phyloP scores from a whole-genome alignment of 2,113 vertebrate genomes.

The Marmota monax region DNA sequence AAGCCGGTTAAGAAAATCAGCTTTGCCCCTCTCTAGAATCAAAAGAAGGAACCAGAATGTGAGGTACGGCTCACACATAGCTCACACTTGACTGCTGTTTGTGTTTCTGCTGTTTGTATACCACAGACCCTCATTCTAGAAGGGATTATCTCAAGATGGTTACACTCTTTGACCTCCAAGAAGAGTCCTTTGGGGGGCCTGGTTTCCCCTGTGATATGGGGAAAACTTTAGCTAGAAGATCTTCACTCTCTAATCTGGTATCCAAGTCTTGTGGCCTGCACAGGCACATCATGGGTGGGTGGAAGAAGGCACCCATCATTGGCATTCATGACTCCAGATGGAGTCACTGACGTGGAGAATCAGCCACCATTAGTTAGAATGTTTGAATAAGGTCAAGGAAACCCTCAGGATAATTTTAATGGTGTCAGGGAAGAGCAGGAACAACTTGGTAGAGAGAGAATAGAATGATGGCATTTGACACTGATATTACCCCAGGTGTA shows the following conservation, averaged over 20 bases:
- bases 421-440: neutral
- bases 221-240: neutral
- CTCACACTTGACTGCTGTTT: neutral
- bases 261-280: neutral
- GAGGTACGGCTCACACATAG: neutral
- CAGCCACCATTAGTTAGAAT: neutral
- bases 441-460: neutral
- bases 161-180: neutral
- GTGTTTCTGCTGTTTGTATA: too few relatives aligned
- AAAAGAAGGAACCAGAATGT: neutral
- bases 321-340: neutral
- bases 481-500: neutral
- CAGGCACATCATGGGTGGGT: neutral
- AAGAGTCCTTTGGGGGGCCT: neutral
- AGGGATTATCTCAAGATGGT: neutral
- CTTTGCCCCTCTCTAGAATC: neutral
- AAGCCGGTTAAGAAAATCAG: neutral
- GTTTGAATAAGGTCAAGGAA: neutral
- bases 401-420: neutral
- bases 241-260: neutral
- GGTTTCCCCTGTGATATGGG: neutral
- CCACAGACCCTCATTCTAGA: neutral
- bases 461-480: conserved; percentile 12
- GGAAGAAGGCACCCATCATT: neutral
- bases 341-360: neutral